Base-by-base conservation (phyloP, 2,797 vertebrate species). In the Acrocephalus scirpaceus region DNA sequence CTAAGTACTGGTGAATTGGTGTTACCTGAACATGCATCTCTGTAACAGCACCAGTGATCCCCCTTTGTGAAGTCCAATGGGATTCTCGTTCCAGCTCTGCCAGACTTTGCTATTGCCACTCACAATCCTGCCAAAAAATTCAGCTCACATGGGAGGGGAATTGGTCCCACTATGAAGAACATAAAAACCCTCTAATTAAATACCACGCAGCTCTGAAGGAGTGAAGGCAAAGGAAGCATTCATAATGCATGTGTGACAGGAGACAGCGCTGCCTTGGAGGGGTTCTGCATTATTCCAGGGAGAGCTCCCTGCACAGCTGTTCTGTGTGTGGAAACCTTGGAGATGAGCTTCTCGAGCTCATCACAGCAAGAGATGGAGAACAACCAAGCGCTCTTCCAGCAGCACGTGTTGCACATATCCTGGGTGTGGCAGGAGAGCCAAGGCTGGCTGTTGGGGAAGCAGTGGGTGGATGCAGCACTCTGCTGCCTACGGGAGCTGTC, bases 331-430 rank as follows among this genome's bases (percentile, higher is more conserved):
- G 64, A 62, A 75, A 40, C 77, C 72, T 34, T 23, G 62, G 77
- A 40, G 62, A 38, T 27, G 18, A 48, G 70, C 48, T 69, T 36
- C 74, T 48, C 5, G 0, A 91, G 81, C 48, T 16, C 64, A 84
- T 44, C 67, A 8, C 1, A 56, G 51, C 70, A 71, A 25, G 50
- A 60, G 67, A 53, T 5, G 9, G 60, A 62, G 78, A 74, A 11
- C 14, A 29, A 25, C 13, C 32, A 29, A 54, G 54, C 0, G 0
- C 67, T 71, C 30, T 38, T 42, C 26, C 27, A 42, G 80, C 1
- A 4, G 53, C 60, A 4, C 42, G 34, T 8, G 53, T 25, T 64
- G 16, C 54, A 6, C 21, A 2, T 18, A 27, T 38, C 48, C 36
- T 3, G 45, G 20, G 23, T 5, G 32, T 12, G 71, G 61, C 82